A percentile compares a stretch with the other conserved stretches of the same genome.
These are phyloP conservation scores for Phalanger gymnotis DNA, from an alignment of 2,797 vertebrate genomes.

Conservation along the genomic window DNA sequence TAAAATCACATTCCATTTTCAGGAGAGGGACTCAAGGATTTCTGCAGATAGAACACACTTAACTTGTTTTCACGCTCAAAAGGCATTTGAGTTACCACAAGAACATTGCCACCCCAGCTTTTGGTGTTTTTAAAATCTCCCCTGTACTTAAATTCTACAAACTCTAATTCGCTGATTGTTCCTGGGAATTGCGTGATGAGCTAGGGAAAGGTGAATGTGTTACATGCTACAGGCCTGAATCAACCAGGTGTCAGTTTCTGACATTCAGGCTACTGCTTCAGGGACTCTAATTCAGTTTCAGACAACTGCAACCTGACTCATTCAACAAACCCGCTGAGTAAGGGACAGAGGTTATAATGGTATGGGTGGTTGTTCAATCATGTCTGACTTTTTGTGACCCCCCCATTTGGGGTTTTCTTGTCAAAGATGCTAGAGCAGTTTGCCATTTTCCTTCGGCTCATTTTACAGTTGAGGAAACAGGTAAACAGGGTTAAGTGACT, in stretches of 20 bases:
- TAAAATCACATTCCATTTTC: not conserved
- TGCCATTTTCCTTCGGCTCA: not conserved
- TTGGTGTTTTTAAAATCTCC: not conserved
- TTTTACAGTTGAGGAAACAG: not conserved
- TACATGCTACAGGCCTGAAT: not conserved
- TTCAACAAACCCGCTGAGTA: accelerated
- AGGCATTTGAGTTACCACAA: not conserved
- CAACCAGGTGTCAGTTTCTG: not conserved
- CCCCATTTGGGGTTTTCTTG: not conserved
- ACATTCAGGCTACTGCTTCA: no score
- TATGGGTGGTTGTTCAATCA: not conserved
- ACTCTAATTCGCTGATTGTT: not conserved
- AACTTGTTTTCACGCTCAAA: not conserved
- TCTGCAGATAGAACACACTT: not conserved
- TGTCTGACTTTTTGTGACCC: not conserved
- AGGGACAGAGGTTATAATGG: not conserved
- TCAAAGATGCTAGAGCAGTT: not conserved
- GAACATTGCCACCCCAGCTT: not conserved
- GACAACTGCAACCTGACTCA: not conserved
- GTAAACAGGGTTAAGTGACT: no score
- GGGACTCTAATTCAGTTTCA: not conserved
- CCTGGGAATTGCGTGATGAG: not conserved
- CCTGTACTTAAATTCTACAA: not conserved
- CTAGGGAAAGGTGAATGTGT: no score
- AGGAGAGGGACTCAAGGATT: not conserved